These are phyloP conservation scores for Penaeus vannamei DNA, from an alignment of 1,140 invertebrate species.

Conservation along the genomic window DNA sequence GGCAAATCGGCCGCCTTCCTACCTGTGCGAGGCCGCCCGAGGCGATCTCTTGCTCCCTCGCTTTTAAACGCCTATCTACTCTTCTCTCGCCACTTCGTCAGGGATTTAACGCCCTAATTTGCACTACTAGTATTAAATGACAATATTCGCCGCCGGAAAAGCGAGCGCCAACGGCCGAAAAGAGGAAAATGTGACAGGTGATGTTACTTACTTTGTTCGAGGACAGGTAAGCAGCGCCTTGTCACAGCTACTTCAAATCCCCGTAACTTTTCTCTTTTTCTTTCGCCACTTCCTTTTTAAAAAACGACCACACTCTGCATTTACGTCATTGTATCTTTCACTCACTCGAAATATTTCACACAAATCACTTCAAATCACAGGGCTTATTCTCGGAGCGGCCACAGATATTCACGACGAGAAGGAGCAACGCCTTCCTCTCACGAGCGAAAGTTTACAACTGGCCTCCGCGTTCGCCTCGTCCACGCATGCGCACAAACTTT, in stretches of 20 bases:
- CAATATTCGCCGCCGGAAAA: no score
- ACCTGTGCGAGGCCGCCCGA: no score
- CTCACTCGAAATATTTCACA: no score
- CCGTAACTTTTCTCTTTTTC: no score
- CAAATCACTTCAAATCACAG: no score
- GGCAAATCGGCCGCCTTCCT: no score
- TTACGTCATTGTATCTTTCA: slow-evolving; percentile 1
- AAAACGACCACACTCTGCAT: not conserved
- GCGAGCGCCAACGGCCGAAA: not conserved
- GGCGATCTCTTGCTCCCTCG: no score
- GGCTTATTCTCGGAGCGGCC: not conserved
- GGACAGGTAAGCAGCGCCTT: slow-evolving; percentile 41
- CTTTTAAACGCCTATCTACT: no score
- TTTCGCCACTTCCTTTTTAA: not conserved
- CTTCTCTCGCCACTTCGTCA: no score
- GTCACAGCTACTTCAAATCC: slow-evolving; percentile 30
- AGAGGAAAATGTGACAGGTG: slow-evolving; percentile 18
- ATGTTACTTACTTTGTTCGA: slow-evolving; percentile 31
- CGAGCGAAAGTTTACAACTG: slow-evolving; percentile 40
- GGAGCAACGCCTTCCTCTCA: not conserved
- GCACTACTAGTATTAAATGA: no score
- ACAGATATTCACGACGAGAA: slow-evolving; percentile 7
- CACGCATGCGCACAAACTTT: slow-evolving; percentile 27
- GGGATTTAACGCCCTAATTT: no score
- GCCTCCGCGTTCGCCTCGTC: not conserved